phyloP scores from a whole-genome alignment of 1,140 invertebrate species.

The Aphidius ervi region DNA sequence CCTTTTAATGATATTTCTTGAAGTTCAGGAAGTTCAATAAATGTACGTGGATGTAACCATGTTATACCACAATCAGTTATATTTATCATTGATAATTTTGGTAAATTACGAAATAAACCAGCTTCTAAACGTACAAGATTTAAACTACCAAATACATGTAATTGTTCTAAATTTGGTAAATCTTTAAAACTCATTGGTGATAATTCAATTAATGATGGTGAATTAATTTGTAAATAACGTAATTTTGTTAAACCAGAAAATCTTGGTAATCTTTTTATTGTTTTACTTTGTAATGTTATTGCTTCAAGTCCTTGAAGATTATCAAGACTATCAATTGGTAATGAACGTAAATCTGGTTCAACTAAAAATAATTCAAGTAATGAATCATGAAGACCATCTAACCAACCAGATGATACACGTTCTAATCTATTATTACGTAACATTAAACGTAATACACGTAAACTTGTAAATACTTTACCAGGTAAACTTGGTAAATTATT shows the following conservation, averaged over 20 bases:
- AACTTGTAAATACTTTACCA: slow-evolving; percentile 68
- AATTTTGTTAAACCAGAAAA: slow-evolving; percentile 63
- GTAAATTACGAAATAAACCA: slow-evolving; percentile 69
- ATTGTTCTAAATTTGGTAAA: slow-evolving; percentile 67
- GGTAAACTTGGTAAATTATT: slow-evolving; percentile 78
- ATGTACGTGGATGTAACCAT: slow-evolving; percentile 73
- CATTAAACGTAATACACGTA: slow-evolving; percentile 75
- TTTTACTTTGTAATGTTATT: slow-evolving; percentile 72
- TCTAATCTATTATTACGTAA: slow-evolving; percentile 78
- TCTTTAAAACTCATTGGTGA: slow-evolving; percentile 68
- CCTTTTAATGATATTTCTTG: slow-evolving; percentile 66
- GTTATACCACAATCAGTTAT: slow-evolving; percentile 72
- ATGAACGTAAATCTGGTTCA: slow-evolving; percentile 71
- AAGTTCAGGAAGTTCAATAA: slow-evolving; percentile 67
- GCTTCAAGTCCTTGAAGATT: slow-evolving; percentile 74
- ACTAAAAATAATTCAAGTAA: slow-evolving; percentile 79
- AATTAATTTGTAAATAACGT: slow-evolving; percentile 64
- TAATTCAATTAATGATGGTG: slow-evolving; percentile 64
- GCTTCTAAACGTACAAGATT: slow-evolving; percentile 65
- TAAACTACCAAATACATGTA: slow-evolving; percentile 68
- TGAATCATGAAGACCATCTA: slow-evolving; percentile 70
- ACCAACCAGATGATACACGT: slow-evolving; percentile 73
- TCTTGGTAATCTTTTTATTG: slow-evolving; percentile 66
- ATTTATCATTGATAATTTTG: slow-evolving; percentile 68
- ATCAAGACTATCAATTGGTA: slow-evolving; percentile 73